phyloP scores from a whole-genome alignment of 2,888 invertebrate genomes.

The Notocelia uddmanniana region DNA sequence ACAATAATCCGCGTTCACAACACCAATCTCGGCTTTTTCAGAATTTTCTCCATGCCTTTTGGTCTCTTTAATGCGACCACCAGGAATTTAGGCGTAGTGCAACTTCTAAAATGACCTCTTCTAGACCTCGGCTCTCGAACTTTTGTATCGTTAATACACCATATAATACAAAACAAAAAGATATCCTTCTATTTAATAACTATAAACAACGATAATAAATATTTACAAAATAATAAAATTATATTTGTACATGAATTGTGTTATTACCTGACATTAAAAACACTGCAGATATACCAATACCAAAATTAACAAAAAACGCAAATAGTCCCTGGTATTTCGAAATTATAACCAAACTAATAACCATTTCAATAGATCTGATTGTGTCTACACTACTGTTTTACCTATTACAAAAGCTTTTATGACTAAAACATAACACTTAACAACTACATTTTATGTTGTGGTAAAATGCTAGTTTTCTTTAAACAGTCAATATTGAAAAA shows the following conservation, averaged over 20 bases:
- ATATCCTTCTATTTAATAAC: no score
- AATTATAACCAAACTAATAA: neutral
- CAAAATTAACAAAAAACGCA: neutral
- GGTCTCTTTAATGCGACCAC: neutral
- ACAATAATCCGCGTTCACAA: neutral
- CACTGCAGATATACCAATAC: neutral
- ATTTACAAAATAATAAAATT: no score
- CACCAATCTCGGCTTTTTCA: neutral
- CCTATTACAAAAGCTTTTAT: neutral
- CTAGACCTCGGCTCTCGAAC: no score
- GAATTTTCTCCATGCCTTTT: neutral
- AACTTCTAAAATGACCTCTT: no score
- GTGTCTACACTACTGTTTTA: neutral
- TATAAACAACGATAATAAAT: no score
- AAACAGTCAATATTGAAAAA: neutral
- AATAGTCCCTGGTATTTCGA: no score
- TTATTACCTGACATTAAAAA: neutral
- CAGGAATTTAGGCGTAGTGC: neutral
- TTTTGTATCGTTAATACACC: no score
- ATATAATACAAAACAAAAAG: no score
- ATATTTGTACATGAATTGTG: no score
- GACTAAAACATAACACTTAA: no score
- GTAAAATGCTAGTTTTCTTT: neutral
- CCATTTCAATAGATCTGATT: neutral
- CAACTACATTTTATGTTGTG: neutral